These are phyloP conservation scores for Euthynnus affinis DNA, from an alignment of 2,797 vertebrate species.

Conservation along the genomic window DNA sequence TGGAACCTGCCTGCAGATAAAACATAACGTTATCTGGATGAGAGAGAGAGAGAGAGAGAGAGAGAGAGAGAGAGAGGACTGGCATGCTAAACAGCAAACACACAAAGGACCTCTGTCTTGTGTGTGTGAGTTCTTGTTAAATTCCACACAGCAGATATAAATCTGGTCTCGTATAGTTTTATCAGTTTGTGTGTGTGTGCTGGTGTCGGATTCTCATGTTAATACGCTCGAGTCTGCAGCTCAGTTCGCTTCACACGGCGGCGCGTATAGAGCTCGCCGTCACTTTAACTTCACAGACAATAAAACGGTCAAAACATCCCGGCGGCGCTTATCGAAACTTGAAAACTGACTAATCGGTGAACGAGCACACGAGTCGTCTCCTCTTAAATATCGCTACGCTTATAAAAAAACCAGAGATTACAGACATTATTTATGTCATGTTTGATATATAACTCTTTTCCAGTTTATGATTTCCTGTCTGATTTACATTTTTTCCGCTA, in stretches of 20 bases:
- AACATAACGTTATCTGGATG: slow-evolving; percentile 33
- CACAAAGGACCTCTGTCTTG: slow-evolving; percentile 51
- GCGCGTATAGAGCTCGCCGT: background rate
- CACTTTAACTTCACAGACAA: background rate
- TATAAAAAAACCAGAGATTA: no score
- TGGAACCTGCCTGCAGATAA: slow-evolving; percentile 43
- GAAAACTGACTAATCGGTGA: no score
- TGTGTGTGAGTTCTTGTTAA: background rate
- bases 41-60: no score
- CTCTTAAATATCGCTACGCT: no score
- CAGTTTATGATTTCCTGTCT: no score
- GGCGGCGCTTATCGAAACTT: no score
- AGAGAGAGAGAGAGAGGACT: no score
- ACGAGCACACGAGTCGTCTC: no score
- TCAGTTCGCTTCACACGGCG: slow-evolving; percentile 7
- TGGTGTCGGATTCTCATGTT: slow-evolving; percentile 15
- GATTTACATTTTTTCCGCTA: background rate
- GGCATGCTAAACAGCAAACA: slow-evolving; percentile 17
- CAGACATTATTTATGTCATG: no score
- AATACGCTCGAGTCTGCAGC: slow-evolving; percentile 2
- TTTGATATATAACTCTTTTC: no score
- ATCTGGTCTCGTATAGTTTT: slow-evolving; percentile 25
- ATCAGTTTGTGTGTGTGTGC: slow-evolving; percentile 25
- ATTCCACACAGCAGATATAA: slow-evolving; percentile 29
- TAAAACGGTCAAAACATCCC: background rate